A percentile compares a stretch with the other conserved stretches of the same genome.
Evolutionary conservation across 2,113 vertebrate genomes (phyloP).

Genomic region (Stigmatopora argus): DNA sequence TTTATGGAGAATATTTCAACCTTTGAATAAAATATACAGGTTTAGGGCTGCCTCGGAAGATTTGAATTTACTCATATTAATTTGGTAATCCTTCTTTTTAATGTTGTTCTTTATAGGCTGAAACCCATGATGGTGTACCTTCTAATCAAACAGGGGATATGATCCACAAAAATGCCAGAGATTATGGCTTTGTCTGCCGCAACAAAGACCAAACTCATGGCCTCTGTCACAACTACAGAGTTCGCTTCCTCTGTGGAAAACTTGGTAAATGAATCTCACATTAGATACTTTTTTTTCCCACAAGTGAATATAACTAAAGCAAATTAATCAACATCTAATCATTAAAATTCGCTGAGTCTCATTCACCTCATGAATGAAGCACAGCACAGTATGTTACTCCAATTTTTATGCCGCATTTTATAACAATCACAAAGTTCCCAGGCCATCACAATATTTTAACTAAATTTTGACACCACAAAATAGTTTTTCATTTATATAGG

Average conservation of each 20-base stretch:
- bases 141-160: slow-evolving; percentile 76
- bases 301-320: background rate
- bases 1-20: background rate
- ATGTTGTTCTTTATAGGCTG: slow-evolving; percentile 65
- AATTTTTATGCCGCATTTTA: background rate
- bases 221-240: slow-evolving; percentile 82
- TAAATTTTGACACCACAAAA: background rate
- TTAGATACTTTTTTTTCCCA: too few relatives aligned
- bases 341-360: background rate
- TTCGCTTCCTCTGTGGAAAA: slow-evolving; percentile 91
- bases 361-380: background rate
- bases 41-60: background rate
- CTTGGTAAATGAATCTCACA: slow-evolving; percentile 70
- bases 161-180: slow-evolving; percentile 81
- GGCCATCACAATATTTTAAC: background rate
- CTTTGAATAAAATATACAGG: background rate
- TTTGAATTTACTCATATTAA: background rate
- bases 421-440: background rate
- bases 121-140: slow-evolving; percentile 72
- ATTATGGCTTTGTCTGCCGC: slow-evolving; percentile 86
- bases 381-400: background rate
- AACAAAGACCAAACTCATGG: slow-evolving; percentile 74
- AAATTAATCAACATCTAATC: background rate
- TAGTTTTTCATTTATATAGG: background rate
- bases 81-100: background rate